Base-by-base conservation (phyloP, 2,113 vertebrate species). In the Petromus typicus region DNA sequence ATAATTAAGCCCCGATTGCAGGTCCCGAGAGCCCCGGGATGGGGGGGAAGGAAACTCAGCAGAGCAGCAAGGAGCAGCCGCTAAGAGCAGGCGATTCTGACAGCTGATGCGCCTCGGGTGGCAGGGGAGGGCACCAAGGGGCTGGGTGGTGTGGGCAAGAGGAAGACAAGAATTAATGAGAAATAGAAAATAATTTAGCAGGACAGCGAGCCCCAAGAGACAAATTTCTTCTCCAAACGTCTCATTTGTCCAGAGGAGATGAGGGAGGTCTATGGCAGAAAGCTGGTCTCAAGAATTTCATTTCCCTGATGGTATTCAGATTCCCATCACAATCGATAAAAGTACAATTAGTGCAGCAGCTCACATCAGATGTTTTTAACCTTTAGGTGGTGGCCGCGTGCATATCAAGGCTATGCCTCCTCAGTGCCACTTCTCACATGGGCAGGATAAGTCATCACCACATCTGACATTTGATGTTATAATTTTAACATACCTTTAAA, bases 401-500 rank as follows among this genome's bases (percentile, higher is more conserved):
- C 56, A 5, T 93, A 89, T 95, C 90, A 86, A 96, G 94, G 34
- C 57, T 61, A 81, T 97, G 4, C 87, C 64, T 71, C 91, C 32
- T 76, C 51, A 9, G 54, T 20, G 93, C 84, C 92, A 67, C 34
- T 79, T 92, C 83, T 94, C 90, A 79, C 32, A 57, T 2, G 51
- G 94, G n/a, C 75, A 90, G 83, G 59, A 94, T 84, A 97, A 97
- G 32, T 8, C 37, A 79, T 97, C 27, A 22, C 88, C 96, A 54
- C 57, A 78, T 64, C 40, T 97, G 97, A 93, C 94, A 97, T 97
- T 97, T 97, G 96, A 95, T 67, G 64, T 0, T 17, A 80, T 66
- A 30, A 82, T 89, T 96, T 98, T 95, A 98, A 96, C 22, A 10
- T 95, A 90, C 69, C 86, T 98, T 94, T 64, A 94, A 96, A 98